A percentile compares a stretch with the other conserved stretches of the same genome.
Evolutionary conservation across 2,888 invertebrate genomes (phyloP).

Genomic region (Harpagoxenus sublaevis): DNA sequence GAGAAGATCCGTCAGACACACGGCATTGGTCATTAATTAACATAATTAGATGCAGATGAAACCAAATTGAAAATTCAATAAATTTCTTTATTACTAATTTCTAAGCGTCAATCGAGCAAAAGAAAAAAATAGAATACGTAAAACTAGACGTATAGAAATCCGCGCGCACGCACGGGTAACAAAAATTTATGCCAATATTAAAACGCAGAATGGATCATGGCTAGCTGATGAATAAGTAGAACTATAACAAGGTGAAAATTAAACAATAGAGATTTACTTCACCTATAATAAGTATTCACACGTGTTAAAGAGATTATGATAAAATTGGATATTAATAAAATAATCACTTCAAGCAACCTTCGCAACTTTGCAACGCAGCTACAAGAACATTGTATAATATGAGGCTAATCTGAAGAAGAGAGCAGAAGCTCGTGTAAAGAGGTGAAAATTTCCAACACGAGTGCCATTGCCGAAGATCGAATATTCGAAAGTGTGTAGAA

Average conservation of each 20-base stretch:
- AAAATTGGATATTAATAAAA: neutral
- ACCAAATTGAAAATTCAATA: neutral
- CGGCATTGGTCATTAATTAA: neutral
- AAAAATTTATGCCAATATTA: neutral
- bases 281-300: neutral
- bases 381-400: neutral
- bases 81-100: neutral
- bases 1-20: neutral
- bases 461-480: conserved; percentile 24
- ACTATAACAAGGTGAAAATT: neutral
- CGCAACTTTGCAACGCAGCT: neutral
- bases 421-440: conserved; percentile 11
- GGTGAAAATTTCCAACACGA: conserved; percentile 11
- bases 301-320: neutral
- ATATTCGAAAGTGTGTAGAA: conserved; percentile 17
- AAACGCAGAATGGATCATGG: neutral
- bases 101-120: neutral
- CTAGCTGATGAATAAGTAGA: neutral
- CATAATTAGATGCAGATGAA: neutral
- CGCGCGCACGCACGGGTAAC: no score
- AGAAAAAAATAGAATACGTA: neutral
- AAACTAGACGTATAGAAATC: no score
- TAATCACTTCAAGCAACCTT: conserved; percentile 10
- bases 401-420: conserved; percentile 9
- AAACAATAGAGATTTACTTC: neutral